A percentile compares a stretch with the other conserved stretches of the same genome.
Evolutionary conservation across 2,113 vertebrate species (phyloP).

Genomic region (Pithys albifrons): DNA sequence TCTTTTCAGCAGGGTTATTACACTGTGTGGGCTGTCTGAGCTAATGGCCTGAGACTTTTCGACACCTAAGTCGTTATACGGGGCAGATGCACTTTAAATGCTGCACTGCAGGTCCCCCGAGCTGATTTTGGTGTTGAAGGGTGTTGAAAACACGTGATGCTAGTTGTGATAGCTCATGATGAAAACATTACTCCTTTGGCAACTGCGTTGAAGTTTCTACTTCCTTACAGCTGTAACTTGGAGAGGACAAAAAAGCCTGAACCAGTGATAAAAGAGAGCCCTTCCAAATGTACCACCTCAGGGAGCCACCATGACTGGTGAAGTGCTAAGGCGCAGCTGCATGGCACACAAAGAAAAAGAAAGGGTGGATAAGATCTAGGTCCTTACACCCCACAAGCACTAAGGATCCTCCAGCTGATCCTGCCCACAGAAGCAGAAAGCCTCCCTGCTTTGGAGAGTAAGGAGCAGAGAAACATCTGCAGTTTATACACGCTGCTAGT

Average conservation of each 20-base stretch:
- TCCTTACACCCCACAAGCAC: not conserved
- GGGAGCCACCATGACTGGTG: not conserved
- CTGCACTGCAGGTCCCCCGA: not conserved
- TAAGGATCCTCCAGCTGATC: not conserved
- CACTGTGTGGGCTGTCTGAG: not conserved
- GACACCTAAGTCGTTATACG: not conserved
- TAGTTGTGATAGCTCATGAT: not conserved
- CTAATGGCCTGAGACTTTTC: not conserved
- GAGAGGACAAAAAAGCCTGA: not conserved
- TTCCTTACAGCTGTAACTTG: not conserved
- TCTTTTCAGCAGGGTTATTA: not conserved
- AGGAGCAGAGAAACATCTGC: rapidly evolving
- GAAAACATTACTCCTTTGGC: not conserved
- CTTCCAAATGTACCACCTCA: not conserved
- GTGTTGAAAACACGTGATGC: not conserved
- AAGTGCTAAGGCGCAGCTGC: rapidly evolving
- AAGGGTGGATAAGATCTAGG: not conserved
- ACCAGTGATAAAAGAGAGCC: not conserved
- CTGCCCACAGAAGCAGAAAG: not conserved
- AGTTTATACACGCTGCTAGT: not conserved
- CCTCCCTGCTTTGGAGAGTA: not conserved
- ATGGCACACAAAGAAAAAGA: not conserved
- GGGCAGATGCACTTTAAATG: not conserved
- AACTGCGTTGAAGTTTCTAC: not conserved
- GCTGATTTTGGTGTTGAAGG: not conserved